Evolutionary conservation across 2,888 invertebrate genomes (phyloP), one percentile per base, ranked within the genome.

Genomic region (Caenorhabditis virilis): DNA sequence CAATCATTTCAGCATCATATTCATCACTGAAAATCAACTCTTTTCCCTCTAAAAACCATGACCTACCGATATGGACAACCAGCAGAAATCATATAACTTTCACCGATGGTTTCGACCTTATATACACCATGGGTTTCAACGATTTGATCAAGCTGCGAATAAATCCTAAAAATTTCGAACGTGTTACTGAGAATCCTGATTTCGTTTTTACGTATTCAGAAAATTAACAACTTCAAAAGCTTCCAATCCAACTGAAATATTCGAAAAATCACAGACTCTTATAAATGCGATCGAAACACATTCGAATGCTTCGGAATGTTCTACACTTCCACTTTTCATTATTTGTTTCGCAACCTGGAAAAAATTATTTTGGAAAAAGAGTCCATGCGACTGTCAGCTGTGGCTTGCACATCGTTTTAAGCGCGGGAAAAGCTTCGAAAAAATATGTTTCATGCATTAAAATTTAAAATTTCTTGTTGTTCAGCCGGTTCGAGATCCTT

Each of bases 201-300:
- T 30, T 30, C 30, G 6, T 11, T 7, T 55, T 47, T 91, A 70
- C 70, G 52, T 56, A 84, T 97, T 97, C 42, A 97, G 87, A 91
- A 97, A 93, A 25, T 92, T 92, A 0, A 97, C 95, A 9, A 97
- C 95, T 84, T 95, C 92, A 92, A 95, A 94, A 0, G 95, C 95
- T 0, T 92, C 91, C 78, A 97, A 92, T 68, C 92, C 88, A 78
- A 92, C 92, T 84, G 95, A 95, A 82, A 97, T 95, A 85, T 92
- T 91, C 1, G 95, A 94, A 85, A 97, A 97, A 15, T 78, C 72
- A 20, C 62, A 59, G 23, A 97, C 94, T 84, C 97, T 95, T 27
- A 94, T 93, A 86, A 97, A 97, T 58, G 95, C 87, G 69, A 97
- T 92, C 0, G 95, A 95, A 2, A 95, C 95, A 80, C 89, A 90